Evolutionary conservation across 1,140 invertebrate genomes (phyloP), one percentile per base, ranked within the genome.

Genomic region (Coenobita brevimanus): DNA sequence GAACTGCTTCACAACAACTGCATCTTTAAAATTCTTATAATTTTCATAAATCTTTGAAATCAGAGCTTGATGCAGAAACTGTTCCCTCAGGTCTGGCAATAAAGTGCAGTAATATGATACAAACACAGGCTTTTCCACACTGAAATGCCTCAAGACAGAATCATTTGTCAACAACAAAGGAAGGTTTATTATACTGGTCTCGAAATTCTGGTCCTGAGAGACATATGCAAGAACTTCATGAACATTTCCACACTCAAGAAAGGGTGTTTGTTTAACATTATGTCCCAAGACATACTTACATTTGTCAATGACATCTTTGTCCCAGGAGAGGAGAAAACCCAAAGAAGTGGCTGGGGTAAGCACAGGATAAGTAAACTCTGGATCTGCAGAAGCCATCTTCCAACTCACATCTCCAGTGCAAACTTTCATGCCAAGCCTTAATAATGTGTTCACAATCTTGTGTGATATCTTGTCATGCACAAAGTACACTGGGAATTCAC

Each of bases 371-470:
- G 4, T 21, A 57, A 60, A 50, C 24, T 75, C 1, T 24, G 21
- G 10, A 3, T 64, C 30, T 1, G 73, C 73, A 3, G 0, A 3
- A 15, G 0, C 0, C 4, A 84, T 21, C 1, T 27, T 36, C 0
- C 27, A 0, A 57, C 0, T 6, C 82, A 75, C 60, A 13, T 27
- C 8, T 10, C 27, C 2, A 17, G 43, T 84, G 33, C 82, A 24
- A 10, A 84, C 3, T 75, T 84, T 84, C 82, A 84, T 84, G 3
- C 82, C 82, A 38, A 84, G 82, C 24, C 82, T 57, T 57, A 27
- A 75, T 8, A 84, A 27, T 15, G 54, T 60, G 33, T 84, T 57
- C 0, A 54, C 30, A 41, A 60, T 54, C 6, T 76, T 6, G 2
- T 43, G 60, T 10, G 33, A 17, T 15, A 0, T 64, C 17, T 3